Conservation (phyloP, 2,797 vertebrate genomes). For the Huso huso region DNA sequence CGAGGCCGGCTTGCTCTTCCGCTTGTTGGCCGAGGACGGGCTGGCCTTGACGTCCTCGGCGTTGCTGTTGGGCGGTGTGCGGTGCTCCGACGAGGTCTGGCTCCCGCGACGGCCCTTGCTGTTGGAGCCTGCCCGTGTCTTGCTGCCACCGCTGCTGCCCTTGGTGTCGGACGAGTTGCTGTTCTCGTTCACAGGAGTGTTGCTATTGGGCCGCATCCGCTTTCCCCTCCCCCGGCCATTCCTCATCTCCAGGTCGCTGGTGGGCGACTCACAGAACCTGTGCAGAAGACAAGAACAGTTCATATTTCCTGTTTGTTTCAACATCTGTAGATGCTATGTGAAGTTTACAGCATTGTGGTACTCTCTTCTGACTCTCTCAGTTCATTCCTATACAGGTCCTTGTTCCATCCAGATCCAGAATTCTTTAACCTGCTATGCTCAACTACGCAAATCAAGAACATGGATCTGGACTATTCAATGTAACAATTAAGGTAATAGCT, state of each 20-base stretch:
- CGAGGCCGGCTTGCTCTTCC: conserved; percentile 88
- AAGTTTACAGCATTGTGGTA: too few relatives aligned
- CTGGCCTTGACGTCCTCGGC: conserved; percentile 89
- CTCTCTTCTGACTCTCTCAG: too few relatives aligned
- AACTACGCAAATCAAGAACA: too few relatives aligned
- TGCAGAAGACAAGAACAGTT: neutral
- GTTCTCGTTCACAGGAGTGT: conserved; percentile 82
- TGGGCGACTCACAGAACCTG: conserved; percentile 98
- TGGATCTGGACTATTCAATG: too few relatives aligned
- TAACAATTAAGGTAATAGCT: too few relatives aligned
- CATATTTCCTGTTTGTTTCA: too few relatives aligned
- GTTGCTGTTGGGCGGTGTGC: conserved; percentile 76
- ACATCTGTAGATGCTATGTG: too few relatives aligned
- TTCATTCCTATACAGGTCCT: too few relatives aligned
- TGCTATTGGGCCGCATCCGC: conserved; percentile 90
- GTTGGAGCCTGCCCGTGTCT: conserved; percentile 87
- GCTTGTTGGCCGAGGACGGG: conserved; percentile 84
- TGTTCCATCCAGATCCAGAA: too few relatives aligned
- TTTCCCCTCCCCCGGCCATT: conserved; percentile 95
- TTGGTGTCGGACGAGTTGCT: conserved; percentile 78
- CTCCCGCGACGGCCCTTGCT: conserved; percentile 93
- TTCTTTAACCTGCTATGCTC: too few relatives aligned
- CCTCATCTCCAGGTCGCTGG: conserved; percentile 96
- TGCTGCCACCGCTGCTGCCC: conserved; percentile 74
- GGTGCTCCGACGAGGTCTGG: conserved; percentile 90